Evolutionary conservation across 2,797 vertebrate species (phyloP).

Genomic region (Sardinella longiceps): DNA sequence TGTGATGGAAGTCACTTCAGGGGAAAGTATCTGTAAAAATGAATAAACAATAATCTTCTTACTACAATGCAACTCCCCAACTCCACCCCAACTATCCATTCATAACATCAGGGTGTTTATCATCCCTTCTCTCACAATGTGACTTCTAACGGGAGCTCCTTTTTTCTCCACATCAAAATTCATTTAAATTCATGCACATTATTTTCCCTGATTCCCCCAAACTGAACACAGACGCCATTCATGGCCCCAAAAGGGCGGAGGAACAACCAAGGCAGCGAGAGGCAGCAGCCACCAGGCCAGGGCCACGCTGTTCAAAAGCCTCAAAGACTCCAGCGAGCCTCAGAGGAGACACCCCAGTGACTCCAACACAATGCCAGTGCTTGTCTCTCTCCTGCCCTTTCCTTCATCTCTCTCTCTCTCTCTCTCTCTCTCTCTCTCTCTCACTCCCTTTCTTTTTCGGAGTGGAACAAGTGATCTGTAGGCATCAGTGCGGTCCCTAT

Average conservation of each 20-base stretch:
- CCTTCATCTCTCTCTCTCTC: slow-evolving; percentile 11
- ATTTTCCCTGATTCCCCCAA: neutral
- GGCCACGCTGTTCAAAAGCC: neutral
- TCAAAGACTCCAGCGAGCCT: neutral
- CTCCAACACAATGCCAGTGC: neutral
- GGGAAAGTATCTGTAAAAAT: neutral
- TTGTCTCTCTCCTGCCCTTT: neutral
- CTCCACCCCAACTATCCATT: neutral
- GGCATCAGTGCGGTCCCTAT: neutral
- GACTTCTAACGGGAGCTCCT: neutral
- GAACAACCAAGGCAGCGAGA: neutral
- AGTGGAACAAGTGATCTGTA: neutral
- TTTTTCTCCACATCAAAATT: neutral
- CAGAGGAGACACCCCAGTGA: neutral
- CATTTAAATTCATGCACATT: slow-evolving; percentile 28
- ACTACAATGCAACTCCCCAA: neutral
- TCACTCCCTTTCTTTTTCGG: neutral
- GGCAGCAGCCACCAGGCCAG: neutral
- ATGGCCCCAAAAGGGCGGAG: neutral
- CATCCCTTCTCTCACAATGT: neutral
- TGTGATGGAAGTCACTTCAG: neutral
- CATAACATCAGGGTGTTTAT: neutral
- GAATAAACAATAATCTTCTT: neutral
- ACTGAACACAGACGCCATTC: neutral
- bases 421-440: neutral